Evolutionary conservation across 2,888 invertebrate genomes (phyloP), one percentile per base, ranked within the genome.

Genomic region (Lobophora halterata): DNA sequence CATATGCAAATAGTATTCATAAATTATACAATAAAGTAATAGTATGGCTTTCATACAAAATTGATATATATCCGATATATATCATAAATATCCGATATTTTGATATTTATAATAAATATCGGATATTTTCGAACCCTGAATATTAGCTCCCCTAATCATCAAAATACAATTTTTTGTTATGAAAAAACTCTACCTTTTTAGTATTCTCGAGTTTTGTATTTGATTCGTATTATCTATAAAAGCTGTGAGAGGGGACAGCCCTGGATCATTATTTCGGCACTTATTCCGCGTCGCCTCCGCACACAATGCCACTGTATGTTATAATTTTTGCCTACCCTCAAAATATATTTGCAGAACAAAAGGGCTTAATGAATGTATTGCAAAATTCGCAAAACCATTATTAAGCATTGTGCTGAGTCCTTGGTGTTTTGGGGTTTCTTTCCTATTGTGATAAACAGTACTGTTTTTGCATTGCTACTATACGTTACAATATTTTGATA

Each of bases 311-410:
- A 74, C 73, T 73, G 83, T 82, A 83, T 82, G 85, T 86, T 82
- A 85, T 83, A 87, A 86, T 86, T 87, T 87, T 85, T 85, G 83
- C 78, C 73, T 75, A 72, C 79, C 72, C 79, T 78, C 74, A 76
- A 71, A 77, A 82, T 80, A 76, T 77, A 79, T 81, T 70, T 65
- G 59, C 58, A 55, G 79, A 83, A 87, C 86, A 86, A 87, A 81
- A 81, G 83, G 58, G 67, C 69, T 69, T 86, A 86, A 87, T 83
- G 85, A 87, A 86, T 74, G 81, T 85, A 87, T 87, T 75, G 83
- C 76, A 60, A 74, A 76, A 73, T 79, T 77, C 71, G 68, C 76
- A 65, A 77, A 81, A 76, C 75, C 85, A 71, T 86, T 86, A 86
- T 83, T 81, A 82, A 74, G 80, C 83, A 83, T 83, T 85, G 81